A percentile compares a stretch with the other conserved stretches of the same genome.
Evolutionary conservation across 2,113 vertebrate species (phyloP).

Genomic region (Zosterops japonicus): DNA sequence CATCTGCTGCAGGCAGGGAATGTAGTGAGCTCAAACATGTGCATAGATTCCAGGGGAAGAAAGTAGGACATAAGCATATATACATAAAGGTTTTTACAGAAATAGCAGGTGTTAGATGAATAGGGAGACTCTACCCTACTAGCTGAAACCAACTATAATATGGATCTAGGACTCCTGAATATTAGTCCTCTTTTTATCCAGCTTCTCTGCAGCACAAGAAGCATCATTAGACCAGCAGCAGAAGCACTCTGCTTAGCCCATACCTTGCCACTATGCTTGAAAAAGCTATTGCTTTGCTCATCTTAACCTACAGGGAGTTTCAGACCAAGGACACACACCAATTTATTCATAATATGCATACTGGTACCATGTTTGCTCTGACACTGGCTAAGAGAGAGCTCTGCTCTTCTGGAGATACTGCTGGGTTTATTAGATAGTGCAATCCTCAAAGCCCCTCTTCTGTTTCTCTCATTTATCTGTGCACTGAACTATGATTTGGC

Average conservation of each 20-base stretch:
- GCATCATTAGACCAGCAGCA: neutral
- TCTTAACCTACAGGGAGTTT: conserved; percentile 1
- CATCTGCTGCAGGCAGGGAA: neutral
- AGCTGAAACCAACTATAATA: neutral
- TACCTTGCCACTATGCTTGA: neutral
- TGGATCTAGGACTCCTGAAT: neutral
- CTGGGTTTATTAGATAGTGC: neutral
- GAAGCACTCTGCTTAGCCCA: neutral
- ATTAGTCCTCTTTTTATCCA: neutral
- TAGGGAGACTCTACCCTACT: neutral
- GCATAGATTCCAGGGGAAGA: neutral
- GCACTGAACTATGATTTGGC: conserved; percentile 23
- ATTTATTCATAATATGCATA: neutral
- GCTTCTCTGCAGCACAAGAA: neutral
- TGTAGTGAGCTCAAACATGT: neutral
- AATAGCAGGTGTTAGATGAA: conserved; percentile 12
- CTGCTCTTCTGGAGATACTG: neutral
- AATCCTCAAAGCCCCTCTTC: neutral
- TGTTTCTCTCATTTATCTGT: conserved; percentile 9
- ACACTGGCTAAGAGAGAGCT: neutral
- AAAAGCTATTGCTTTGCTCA: neutral
- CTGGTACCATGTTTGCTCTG: neutral
- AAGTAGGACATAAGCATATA: conserved; percentile 13
- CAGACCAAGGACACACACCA: neutral
- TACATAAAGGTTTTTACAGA: neutral